Conservation (phyloP, 2,113 vertebrate species). For the Tetraodon nigroviridis region DNA sequence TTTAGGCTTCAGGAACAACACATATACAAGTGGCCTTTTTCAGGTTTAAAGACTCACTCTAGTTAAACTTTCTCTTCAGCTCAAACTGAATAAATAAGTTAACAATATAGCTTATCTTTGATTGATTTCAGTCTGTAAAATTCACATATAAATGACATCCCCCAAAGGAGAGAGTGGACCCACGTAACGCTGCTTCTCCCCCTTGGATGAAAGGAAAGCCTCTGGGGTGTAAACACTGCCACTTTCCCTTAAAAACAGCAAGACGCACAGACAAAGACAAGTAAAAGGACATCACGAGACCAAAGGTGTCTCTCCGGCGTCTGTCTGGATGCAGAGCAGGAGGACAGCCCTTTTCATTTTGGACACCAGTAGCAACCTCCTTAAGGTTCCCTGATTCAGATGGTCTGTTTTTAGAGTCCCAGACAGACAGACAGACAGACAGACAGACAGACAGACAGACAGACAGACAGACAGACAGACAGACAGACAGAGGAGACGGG, state of each 20-base stretch:
- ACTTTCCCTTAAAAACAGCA: constrained; percentile 54
- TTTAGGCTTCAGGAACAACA: constrained; percentile 22
- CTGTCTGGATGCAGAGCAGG: constrained; percentile 36
- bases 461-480: constrained; percentile 8
- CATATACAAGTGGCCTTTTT: constrained; percentile 34
- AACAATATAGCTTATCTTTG: constrained; percentile 67
- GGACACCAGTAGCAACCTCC: constrained; percentile 28
- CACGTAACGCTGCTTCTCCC: constrained; percentile 13
- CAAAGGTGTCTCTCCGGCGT: constrained; percentile 23
- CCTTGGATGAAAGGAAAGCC: constrained; percentile 29
- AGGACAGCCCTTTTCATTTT: constrained; percentile 53
- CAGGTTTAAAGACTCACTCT: constrained; percentile 35
- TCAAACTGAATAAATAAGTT: constrained; percentile 61
- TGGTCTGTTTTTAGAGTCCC: constrained; percentile 23
- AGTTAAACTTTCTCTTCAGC: constrained; percentile 31
- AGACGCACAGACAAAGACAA: constrained; percentile 26
- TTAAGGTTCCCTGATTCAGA: constrained; percentile 55
- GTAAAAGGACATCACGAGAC: constrained; percentile 10
- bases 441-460: constrained; percentile 8
- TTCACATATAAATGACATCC: constrained; percentile 62
- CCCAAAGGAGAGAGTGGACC: constrained; percentile 26
- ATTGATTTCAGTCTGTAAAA: constrained; percentile 62
- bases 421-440: not conserved
- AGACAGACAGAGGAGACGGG: constrained; percentile 27
- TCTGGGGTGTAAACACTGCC: constrained; percentile 43